A percentile compares a stretch with the other conserved stretches of the same genome.
phyloP scores from a whole-genome alignment of 1,140 invertebrate species.

The Pseudomyrmex dendroicus region DNA sequence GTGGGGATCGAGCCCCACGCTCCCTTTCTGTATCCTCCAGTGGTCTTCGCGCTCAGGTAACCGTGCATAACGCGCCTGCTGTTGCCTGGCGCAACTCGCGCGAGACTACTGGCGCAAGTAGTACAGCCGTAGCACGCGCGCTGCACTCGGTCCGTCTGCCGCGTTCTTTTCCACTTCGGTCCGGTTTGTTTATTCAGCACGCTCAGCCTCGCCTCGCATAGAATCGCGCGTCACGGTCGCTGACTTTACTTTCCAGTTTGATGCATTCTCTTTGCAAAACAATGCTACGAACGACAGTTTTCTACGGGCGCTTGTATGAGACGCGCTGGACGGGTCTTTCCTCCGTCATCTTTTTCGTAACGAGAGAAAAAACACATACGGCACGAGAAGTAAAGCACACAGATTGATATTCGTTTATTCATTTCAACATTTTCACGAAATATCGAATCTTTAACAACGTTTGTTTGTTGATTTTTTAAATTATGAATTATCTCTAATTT shows the following conservation, averaged over 20 bases:
- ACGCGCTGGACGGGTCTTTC: slow-evolving; percentile 1
- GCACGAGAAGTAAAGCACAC: not conserved
- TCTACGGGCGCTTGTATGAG: slow-evolving; percentile 18
- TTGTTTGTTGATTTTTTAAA: not conserved
- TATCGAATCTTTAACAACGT: not conserved
- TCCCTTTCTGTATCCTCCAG: not conserved
- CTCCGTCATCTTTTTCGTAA: slow-evolving; percentile 9
- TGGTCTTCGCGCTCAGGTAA: slow-evolving; percentile 36
- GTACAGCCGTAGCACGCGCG: slow-evolving; percentile 45
- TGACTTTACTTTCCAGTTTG: slow-evolving; percentile 62
- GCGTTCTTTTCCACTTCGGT: slow-evolving; percentile 46
- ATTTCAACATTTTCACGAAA: not conserved
- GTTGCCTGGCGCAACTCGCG: not conserved
- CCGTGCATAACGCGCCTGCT: slow-evolving; percentile 37
- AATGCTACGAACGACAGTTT: slow-evolving; percentile 48
- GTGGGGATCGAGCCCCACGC: slow-evolving; percentile 6
- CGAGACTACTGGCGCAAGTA: slow-evolving; percentile 47
- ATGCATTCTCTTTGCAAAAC: slow-evolving; percentile 55
- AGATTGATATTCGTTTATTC: slow-evolving; percentile 8
- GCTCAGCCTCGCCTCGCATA: slow-evolving; percentile 23
- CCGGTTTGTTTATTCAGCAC: slow-evolving; percentile 64
- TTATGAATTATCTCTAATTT: not conserved
- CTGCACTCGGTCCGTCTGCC: slow-evolving; percentile 32
- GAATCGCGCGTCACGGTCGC: slow-evolving; percentile 59
- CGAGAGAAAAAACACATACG: not conserved